These are phyloP conservation scores for Acanthurus lineatus DNA, from an alignment of 2,797 vertebrate genomes.

Conservation along the genomic window DNA sequence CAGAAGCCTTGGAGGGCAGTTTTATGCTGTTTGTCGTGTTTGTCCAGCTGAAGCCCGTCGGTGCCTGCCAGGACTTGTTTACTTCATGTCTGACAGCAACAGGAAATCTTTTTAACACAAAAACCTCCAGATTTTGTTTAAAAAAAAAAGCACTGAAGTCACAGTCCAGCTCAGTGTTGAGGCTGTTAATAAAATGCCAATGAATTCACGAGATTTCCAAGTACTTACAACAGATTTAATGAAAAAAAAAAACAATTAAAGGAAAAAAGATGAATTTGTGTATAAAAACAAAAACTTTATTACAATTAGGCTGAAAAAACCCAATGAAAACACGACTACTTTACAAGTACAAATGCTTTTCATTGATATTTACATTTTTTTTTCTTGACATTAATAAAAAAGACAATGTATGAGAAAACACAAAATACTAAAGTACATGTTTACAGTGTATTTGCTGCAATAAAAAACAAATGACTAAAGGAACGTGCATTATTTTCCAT, in stretches of 20 bases:
- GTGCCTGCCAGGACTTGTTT: background rate
- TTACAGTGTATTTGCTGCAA: conserved; percentile 85
- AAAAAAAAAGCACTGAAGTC: no score
- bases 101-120: background rate
- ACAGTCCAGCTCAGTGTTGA: no score
- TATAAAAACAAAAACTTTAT: conserved; percentile 97
- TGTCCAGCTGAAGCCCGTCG: background rate
- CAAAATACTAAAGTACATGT: conserved; percentile 85
- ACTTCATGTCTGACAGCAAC: background rate
- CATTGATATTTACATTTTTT: conserved; percentile 90
- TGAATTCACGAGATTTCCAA: conserved; percentile 59
- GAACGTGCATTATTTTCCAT: conserved; percentile 81
- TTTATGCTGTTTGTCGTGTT: background rate
- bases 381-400: conserved; percentile 80
- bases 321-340: conserved; percentile 92
- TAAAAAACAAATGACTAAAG: conserved; percentile 79
- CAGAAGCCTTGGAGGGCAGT: background rate
- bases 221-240: conserved; percentile 72
- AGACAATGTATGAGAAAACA: conserved; percentile 82
- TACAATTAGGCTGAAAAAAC: conserved; percentile 92
- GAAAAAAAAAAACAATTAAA: conserved; percentile 48
- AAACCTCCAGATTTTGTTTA: background rate
- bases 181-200: no score
- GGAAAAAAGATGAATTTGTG: conserved; percentile 75
- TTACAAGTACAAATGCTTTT: conserved; percentile 93